Conservation (phyloP, 2,888 invertebrate genomes). For the Agrilus biguttatus region DNA sequence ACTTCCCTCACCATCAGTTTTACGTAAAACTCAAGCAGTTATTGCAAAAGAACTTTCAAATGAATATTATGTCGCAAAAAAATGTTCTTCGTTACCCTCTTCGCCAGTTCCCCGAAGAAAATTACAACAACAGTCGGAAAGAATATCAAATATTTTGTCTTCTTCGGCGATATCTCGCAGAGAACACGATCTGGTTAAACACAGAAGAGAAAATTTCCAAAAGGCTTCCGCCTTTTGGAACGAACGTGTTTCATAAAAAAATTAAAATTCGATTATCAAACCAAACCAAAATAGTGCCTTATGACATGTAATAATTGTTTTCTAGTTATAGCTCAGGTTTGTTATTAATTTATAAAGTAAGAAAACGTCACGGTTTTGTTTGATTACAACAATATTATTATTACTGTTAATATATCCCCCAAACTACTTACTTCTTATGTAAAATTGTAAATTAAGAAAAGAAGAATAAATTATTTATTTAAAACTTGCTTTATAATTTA, state of each 20-base stretch:
- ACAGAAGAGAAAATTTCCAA: constrained; percentile 27
- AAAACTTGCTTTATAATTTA: neutral
- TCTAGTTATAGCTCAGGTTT: constrained; percentile 15
- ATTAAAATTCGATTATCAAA: neutral
- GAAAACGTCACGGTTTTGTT: no score
- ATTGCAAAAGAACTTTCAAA: constrained; percentile 30
- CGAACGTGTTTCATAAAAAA: constrained; percentile 16
- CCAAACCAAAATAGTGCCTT: constrained; percentile 10
- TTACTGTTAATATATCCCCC: no score
- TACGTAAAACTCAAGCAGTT: constrained; percentile 33
- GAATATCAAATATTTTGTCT: no score
- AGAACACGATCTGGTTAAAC: constrained; percentile 15
- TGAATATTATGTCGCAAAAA: constrained; percentile 17
- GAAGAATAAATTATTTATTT: constrained; percentile 5
- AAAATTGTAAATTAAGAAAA: neutral
- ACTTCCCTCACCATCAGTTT: constrained; percentile 29
- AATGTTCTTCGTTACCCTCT: neutral
- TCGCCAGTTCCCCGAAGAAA: neutral
- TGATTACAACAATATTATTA: no score
- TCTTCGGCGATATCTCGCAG: neutral
- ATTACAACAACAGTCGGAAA: no score
- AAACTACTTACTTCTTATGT: no score
- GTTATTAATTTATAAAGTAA: constrained; percentile 6
- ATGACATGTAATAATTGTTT: constrained; percentile 10
- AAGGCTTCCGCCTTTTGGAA: constrained; percentile 32